Percentiles rank a stretch among this genome's conserved stretches.
phyloP scores from a whole-genome alignment of 2,888 invertebrate species.

The Hemithea aestivaria region DNA sequence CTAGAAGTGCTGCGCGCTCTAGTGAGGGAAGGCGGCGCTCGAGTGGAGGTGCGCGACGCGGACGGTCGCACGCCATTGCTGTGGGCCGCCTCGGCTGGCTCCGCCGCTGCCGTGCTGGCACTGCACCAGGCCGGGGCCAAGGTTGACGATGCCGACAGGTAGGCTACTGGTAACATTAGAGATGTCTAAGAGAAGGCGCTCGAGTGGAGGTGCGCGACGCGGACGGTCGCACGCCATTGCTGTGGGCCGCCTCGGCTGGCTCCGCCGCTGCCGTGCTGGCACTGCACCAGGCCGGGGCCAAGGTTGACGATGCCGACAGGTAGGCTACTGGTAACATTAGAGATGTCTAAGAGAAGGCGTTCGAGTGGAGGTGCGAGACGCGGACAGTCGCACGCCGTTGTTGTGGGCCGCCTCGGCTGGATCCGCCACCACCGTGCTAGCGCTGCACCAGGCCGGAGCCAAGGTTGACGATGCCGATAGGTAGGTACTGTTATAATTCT shows the following conservation, averaged over 20 bases:
- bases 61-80: slow-evolving; percentile 96
- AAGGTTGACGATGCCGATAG: slow-evolving; percentile 90
- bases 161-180: background rate
- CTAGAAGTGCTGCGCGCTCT: slow-evolving; percentile 89
- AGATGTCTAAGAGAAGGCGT: slow-evolving; percentile 82
- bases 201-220: slow-evolving; percentile 92
- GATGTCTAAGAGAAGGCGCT: slow-evolving; percentile 82
- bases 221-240: slow-evolving; percentile 94
- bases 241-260: slow-evolving; percentile 99
- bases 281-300: slow-evolving; percentile 91
- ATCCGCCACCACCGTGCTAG: slow-evolving; percentile 93
- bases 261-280: slow-evolving; percentile 94
- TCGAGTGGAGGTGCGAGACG: slow-evolving; percentile 91
- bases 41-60: slow-evolving; percentile 91
- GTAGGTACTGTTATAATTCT: slow-evolving; percentile 32
- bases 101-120: slow-evolving; percentile 93
- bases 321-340: slow-evolving; percentile 9
- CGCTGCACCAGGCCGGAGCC: slow-evolving; percentile 92
- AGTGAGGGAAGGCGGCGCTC: slow-evolving; percentile 86
- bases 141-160: slow-evolving; percentile 90
- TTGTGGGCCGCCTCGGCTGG: slow-evolving; percentile 99
- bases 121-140: slow-evolving; percentile 92
- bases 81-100: slow-evolving; percentile 99
- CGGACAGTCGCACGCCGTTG: slow-evolving; percentile 95
- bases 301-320: slow-evolving; percentile 90